phyloP scores from a whole-genome alignment of 2,113 vertebrate species.

The Poeciliopsis retropinna region DNA sequence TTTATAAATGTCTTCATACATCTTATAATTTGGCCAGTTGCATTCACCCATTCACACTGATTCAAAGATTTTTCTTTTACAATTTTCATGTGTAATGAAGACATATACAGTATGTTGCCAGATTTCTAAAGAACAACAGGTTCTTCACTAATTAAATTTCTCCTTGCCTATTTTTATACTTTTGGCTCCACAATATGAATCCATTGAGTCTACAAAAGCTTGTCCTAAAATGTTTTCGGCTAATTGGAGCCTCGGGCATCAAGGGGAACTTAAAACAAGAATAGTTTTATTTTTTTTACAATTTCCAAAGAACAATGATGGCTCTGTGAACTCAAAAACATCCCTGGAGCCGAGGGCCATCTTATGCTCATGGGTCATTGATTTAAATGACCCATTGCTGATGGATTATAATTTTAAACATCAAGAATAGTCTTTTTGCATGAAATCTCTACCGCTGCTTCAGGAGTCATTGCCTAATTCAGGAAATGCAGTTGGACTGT shows the following conservation, averaged over 20 bases:
- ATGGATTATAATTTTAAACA: constrained; percentile 47
- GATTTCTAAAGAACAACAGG: not conserved
- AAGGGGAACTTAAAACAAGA: constrained; percentile 2
- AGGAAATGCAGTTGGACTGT: constrained; percentile 14
- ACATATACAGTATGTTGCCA: not conserved
- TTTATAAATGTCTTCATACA: not conserved
- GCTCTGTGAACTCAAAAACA: constrained; percentile 35
- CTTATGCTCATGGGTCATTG: constrained; percentile 8
- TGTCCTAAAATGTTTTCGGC: constrained; percentile 8
- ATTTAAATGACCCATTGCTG: constrained; percentile 24
- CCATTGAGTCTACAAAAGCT: constrained; percentile 32
- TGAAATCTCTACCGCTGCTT: constrained; percentile 5
- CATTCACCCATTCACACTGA: not conserved
- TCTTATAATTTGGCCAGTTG: not conserved
- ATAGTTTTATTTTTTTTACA: constrained; percentile 26
- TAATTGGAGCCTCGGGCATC: constrained; percentile 44
- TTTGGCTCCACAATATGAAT: constrained; percentile 40
- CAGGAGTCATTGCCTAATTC: not conserved
- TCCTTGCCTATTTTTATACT: constrained; percentile 17
- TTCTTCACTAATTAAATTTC: not conserved
- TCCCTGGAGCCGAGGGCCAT: constrained; percentile 21
- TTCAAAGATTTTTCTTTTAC: not conserved
- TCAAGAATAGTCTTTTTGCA: constrained; percentile 21
- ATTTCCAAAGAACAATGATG: constrained; percentile 21
- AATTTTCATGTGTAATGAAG: not conserved